phyloP scores from a whole-genome alignment of 2,888 invertebrate genomes.

The Orthosia incerta region DNA sequence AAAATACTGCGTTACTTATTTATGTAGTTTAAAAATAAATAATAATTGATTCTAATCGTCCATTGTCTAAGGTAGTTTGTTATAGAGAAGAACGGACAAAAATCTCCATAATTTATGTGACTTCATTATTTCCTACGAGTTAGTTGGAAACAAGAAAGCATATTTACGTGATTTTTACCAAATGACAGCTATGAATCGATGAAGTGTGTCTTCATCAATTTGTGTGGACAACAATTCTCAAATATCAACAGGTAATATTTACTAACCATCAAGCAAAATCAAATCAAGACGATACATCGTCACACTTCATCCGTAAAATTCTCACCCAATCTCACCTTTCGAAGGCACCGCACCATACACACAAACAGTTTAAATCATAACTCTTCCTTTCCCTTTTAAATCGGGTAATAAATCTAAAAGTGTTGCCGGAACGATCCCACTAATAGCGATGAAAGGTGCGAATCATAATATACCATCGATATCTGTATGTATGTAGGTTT shows the following conservation, averaged over 20 bases:
- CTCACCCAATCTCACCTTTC: slow-evolving; percentile 20
- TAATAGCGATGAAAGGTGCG: slow-evolving; percentile 55
- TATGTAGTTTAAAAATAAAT: no score
- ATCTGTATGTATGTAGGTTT: slow-evolving; percentile 26
- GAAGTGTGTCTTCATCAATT: background rate
- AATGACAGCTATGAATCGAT: no score
- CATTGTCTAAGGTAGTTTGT: no score
- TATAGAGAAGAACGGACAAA: no score
- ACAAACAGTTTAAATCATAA: slow-evolving; percentile 41
- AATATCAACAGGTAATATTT: no score
- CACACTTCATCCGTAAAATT: slow-evolving; percentile 36
- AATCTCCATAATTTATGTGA: no score
- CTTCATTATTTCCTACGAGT: no score
- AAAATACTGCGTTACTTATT: no score
- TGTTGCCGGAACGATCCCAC: slow-evolving; percentile 51
- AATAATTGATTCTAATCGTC: no score
- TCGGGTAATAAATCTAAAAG: slow-evolving; percentile 50
- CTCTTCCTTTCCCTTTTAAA: slow-evolving; percentile 56
- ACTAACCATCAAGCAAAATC: background rate
- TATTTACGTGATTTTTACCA: no score
- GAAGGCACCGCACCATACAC: slow-evolving; percentile 14
- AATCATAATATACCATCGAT: slow-evolving; percentile 32
- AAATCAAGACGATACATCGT: slow-evolving; percentile 8
- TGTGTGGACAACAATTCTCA: background rate
- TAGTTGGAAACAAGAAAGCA: no score